Percentiles rank a stretch among this genome's conserved stretches.
These are phyloP conservation scores for Hirtodrosophila cameraria DNA, from an alignment of 2,888 invertebrate species.

Conservation along the genomic window DNA sequence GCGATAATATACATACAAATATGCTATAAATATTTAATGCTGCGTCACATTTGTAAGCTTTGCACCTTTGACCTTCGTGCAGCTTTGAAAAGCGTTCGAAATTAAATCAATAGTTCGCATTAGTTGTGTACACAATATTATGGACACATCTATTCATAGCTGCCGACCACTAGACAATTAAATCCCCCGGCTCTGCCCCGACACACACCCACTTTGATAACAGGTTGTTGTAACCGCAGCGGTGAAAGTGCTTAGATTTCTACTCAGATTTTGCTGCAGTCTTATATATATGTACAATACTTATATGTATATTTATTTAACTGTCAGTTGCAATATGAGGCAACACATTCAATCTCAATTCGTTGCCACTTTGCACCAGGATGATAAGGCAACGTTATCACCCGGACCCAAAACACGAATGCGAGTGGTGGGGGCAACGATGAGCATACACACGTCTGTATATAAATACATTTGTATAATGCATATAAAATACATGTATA, in stretches of 20 bases:
- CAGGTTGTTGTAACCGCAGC: constrained; percentile 2
- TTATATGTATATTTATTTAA: background rate
- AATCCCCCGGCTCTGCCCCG: background rate
- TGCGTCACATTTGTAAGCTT: constrained; percentile 30
- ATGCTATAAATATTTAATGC: too few relatives aligned
- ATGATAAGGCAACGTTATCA: constrained; percentile 58
- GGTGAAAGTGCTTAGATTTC: constrained; percentile 36
- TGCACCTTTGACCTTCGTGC: constrained; percentile 61
- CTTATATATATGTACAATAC: background rate
- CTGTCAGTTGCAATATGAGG: constrained; percentile 18
- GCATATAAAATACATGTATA: constrained; percentile 22
- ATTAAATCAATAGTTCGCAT: constrained; percentile 69
- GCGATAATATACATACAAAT: constrained; percentile 32
- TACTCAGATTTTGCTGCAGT: background rate
- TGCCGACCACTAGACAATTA: too few relatives aligned
- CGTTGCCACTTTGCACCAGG: constrained; percentile 26
- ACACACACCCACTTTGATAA: constrained; percentile 5
- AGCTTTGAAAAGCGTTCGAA: constrained; percentile 16
- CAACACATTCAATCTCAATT: constrained; percentile 7
- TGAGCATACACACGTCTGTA: constrained; percentile 2
- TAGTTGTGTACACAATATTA: constrained; percentile 37
- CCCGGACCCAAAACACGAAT: constrained; percentile 1
- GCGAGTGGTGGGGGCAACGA: background rate
- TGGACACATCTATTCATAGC: constrained; percentile 54
- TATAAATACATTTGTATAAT: background rate